phyloP scores from a whole-genome alignment of 2,888 invertebrate genomes.

The Coenonympha arcania region DNA sequence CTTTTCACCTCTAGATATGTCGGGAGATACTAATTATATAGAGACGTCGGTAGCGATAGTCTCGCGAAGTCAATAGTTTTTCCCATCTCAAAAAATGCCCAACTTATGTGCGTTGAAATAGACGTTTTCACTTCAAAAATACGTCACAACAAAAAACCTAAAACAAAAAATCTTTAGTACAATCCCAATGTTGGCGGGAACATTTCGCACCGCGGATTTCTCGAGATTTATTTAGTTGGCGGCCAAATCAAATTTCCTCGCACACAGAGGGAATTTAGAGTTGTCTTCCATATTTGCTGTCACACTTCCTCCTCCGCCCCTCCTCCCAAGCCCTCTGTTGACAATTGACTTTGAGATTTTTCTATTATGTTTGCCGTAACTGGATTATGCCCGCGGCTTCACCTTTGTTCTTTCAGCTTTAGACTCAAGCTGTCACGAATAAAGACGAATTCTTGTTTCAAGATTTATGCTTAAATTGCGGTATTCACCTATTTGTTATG shows the following conservation, averaged over 20 bases:
- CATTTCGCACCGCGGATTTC: slow-evolving; percentile 23
- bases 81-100: too few relatives aligned
- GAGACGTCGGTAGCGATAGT: too few relatives aligned
- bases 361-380: slow-evolving; percentile 3
- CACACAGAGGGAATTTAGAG: slow-evolving; percentile 21
- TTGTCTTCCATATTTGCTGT: slow-evolving; percentile 20
- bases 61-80: too few relatives aligned
- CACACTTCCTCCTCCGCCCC: too few relatives aligned
- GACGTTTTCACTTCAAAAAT: too few relatives aligned
- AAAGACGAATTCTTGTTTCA: too few relatives aligned
- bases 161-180: not conserved
- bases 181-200: not conserved
- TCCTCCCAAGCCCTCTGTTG: too few relatives aligned
- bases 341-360: slow-evolving; percentile 21
- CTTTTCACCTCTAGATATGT: too few relatives aligned
- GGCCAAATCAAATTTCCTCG: slow-evolving; percentile 32
- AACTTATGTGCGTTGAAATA: too few relatives aligned
- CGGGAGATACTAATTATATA: too few relatives aligned
- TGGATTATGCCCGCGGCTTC: not conserved
- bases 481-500: too few relatives aligned
- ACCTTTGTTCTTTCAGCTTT: not conserved
- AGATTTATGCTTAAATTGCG: too few relatives aligned
- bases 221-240: slow-evolving; percentile 29
- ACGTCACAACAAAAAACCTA: not conserved
- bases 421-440: not conserved